Evolutionary conservation across 2,888 invertebrate genomes (phyloP).

Genomic region (Seladonia tumulorum): DNA sequence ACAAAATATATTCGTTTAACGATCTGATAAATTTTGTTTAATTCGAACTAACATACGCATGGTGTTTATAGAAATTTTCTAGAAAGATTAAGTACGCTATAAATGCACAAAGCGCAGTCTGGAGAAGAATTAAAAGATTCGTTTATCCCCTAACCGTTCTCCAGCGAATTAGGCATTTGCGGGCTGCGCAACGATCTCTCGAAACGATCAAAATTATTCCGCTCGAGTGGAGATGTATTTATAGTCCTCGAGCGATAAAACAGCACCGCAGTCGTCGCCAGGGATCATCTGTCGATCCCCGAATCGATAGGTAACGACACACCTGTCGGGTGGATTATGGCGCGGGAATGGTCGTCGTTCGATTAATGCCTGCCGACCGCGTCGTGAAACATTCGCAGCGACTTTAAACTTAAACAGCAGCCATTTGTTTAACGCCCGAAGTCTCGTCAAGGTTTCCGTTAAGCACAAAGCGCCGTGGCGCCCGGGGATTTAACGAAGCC

Average conservation of each 20-base stretch:
- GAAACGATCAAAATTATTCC: conserved; percentile 24
- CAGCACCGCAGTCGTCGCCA: neutral
- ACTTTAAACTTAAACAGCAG: neutral
- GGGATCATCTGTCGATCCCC: conserved; percentile 20
- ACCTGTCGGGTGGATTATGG: neutral
- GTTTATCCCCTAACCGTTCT: neutral
- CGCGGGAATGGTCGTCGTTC: neutral
- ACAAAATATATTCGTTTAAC: neutral
- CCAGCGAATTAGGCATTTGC: neutral
- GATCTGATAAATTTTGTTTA: neutral
- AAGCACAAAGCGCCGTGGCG: neutral
- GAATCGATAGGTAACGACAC: conserved; percentile 18
- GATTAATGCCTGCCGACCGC: neutral
- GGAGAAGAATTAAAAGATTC: too few species aligned
- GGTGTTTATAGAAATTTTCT: neutral
- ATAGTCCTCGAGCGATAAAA: conserved; percentile 16
- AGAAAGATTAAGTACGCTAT: neutral
- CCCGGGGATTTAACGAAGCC: conserved; percentile 40
- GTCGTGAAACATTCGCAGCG: neutral
- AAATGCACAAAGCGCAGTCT: neutral
- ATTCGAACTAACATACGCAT: neutral
- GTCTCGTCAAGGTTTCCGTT: neutral
- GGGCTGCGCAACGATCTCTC: neutral
- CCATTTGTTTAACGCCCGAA: conserved; percentile 18
- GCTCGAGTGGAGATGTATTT: neutral